Conservation (phyloP, 2,113 vertebrate genomes). For the Murina feae region DNA sequence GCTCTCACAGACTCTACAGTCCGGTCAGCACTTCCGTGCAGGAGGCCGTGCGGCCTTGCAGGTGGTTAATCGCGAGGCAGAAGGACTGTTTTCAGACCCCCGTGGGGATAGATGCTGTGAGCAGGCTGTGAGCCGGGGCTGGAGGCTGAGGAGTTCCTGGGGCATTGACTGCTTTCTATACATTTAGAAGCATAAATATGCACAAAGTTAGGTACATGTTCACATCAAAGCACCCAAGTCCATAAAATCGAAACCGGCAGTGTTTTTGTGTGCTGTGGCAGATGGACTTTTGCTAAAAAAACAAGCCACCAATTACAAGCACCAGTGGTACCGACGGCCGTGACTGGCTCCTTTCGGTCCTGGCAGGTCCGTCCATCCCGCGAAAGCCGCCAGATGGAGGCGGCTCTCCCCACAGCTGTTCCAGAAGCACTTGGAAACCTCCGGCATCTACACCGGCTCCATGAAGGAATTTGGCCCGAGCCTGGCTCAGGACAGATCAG, state of each 20-base stretch:
- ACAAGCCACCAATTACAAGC: neutral
- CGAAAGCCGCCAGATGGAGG: neutral
- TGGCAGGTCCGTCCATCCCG: rapidly evolving
- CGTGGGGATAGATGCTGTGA: neutral
- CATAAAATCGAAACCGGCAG: neutral
- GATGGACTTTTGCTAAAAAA: neutral
- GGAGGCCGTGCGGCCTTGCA: neutral
- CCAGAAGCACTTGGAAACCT: neutral
- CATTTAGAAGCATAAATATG: neutral
- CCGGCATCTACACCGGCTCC: rapidly evolving
- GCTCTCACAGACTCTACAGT: neutral
- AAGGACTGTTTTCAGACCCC: neutral
- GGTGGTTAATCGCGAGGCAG: neutral
- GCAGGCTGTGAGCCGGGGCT: neutral
- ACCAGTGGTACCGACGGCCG: rapidly evolving
- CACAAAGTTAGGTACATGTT: neutral
- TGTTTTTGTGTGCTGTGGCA: neutral
- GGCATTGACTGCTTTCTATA: rapidly evolving
- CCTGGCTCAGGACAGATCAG: rapidly evolving
- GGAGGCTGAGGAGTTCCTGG: neutral
- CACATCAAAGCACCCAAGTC: neutral
- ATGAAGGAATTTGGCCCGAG: neutral
- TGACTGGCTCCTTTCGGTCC: neutral
- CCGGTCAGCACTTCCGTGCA: rapidly evolving
- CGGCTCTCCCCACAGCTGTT: neutral